Base-by-base conservation (phyloP, 2,113 vertebrate species). In the Pantherophis guttatus region DNA sequence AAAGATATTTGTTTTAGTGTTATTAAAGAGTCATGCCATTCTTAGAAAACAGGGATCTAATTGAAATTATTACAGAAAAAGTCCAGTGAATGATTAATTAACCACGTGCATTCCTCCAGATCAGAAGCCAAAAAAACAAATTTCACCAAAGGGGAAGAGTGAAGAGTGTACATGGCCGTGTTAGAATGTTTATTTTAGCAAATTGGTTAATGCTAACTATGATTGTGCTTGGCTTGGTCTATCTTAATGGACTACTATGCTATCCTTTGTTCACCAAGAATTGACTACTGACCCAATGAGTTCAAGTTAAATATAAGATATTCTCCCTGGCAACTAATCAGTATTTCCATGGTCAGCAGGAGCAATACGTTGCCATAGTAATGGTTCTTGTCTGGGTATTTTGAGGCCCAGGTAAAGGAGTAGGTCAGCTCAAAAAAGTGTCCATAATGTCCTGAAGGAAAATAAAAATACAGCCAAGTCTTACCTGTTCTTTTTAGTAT, bases 261-360 rank as follows among this genome's bases (percentile, higher is more conserved):
- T 96, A 96, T 70, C 13, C 92, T 95, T 96, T 95, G 90, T 94
- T 96, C 92, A 65, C 92, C 58, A 90, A 93, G 65, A 58, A 86
- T 21, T 0, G 2, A 94, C 62, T 94, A 6, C 89, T 94, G 95
- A 94, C 90, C 93, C 92, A 88, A 81, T 92, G 90, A 81, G 50
- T 26, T 48, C 90, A 88, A 93, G 94, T 90, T 94, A 92, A 96
- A 96, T 52, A 65, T 8, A 91, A 96, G 91, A 93, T 95, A 65
- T 53, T 96, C 93, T 95, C 93, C 81, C 5, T 85, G 90, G 94
- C 96, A 97, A 95, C 86, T 96, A 96, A 91, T 39, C 93, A 59
- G 89, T 93, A 94, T 91, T 97, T 96, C 96, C 91, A 94, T 53
- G 93, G 86, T 91, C 29, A 23, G 89, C 15, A 70, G 65, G 94